Base-by-base conservation (phyloP, 2,113 vertebrate species). In the Xiphias gladius region DNA sequence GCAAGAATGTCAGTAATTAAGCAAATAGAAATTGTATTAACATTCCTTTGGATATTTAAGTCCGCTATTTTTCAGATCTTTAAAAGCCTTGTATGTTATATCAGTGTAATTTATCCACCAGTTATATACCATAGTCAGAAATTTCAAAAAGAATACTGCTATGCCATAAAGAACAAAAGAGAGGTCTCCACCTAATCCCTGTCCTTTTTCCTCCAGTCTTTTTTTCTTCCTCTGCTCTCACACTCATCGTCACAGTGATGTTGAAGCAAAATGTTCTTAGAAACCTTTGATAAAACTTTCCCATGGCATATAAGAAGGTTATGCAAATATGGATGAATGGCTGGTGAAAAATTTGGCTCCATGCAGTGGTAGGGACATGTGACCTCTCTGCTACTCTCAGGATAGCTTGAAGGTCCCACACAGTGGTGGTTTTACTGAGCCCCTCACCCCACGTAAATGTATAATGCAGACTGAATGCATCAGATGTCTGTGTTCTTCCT, bases 221-320 rank as follows among this genome's bases (percentile, higher is more conserved):
- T 28, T 30, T 59, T 70, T 59, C 35, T 73, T 43, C 22, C 14
- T 43, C 24, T 30, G 28, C 72, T 43, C 71, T 77, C 54, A 30
- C 54, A 41, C 72, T 77, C 54, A 37, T 46, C 35, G 57, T 82
- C 81, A 67, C 74, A 73, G 65, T 69, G 39, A 86, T 48, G 46
- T 71, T 71, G 61, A 76, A 57, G 61, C 52, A 48, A 80, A 84
- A 79, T 82, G 58, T 82, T 89, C 73, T 69, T 68, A 62, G 73
- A 84, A 85, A 81, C 72, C 80, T 89, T 88, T 89, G 82, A 89
- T 87, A 84, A 78, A 69, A 80, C 54, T 82, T 71, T 61, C 41
- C 57, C 50, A 19, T 76, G 62, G 59, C 35, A 80, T 72, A 86
- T 83, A 87, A 87, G 83, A 67, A 63, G 79, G 80, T 87, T 87